Percentiles rank a stretch among this genome's conserved stretches.
These are phyloP conservation scores for Pterocles gutturalis DNA, from an alignment of 2,113 vertebrate species.

Conservation along the genomic window DNA sequence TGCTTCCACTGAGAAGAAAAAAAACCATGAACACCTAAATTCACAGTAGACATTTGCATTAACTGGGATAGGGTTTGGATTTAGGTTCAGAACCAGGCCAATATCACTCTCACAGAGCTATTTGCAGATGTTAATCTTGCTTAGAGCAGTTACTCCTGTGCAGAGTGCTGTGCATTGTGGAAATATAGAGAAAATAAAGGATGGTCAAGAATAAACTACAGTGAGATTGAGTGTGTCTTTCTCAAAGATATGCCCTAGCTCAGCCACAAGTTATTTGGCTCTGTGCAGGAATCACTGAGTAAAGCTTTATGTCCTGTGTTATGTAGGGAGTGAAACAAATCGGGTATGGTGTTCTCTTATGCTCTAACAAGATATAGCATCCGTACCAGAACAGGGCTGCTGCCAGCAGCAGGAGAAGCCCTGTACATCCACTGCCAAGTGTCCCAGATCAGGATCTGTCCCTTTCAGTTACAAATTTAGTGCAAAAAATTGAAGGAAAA, in stretches of 20 bases:
- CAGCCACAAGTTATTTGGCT: background rate
- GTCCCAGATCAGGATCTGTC: background rate
- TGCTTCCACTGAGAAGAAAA: background rate
- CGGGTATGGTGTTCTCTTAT: background rate
- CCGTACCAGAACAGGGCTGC: background rate
- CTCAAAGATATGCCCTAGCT: background rate
- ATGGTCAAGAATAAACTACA: background rate
- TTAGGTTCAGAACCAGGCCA: background rate
- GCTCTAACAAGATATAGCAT: background rate
- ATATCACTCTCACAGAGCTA: background rate
- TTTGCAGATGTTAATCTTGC: background rate
- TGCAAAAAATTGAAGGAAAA: background rate
- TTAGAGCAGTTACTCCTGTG: background rate
- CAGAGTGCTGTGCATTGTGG: background rate
- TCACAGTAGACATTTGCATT: background rate
- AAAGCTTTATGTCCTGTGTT: background rate
- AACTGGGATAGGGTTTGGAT: background rate
- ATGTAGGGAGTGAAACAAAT: fast-evolving
- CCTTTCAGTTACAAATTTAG: background rate
- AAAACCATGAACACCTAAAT: background rate
- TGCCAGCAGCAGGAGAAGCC: background rate
- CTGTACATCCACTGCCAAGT: background rate
- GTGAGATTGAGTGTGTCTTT: background rate
- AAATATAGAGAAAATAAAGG: background rate
- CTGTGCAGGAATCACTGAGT: background rate